phyloP scores from a whole-genome alignment of 2,797 vertebrate genomes.

The Labeo calbasu region DNA sequence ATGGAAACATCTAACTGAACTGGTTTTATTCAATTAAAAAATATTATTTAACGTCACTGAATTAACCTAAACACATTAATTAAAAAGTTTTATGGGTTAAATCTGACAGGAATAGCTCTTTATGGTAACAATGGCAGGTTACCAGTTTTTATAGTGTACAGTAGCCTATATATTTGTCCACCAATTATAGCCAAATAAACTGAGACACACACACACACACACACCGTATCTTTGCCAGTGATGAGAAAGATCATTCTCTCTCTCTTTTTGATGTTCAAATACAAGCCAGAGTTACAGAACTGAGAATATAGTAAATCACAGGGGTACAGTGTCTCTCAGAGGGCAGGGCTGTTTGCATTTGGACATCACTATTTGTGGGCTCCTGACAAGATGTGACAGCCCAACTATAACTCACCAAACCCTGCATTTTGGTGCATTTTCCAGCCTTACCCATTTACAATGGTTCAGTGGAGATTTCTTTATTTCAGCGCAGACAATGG shows the following conservation, averaged over 20 bases:
- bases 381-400: constrained; percentile 84
- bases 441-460: constrained; percentile 91
- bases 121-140: too few species aligned
- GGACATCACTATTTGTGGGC: constrained; percentile 81
- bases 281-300: constrained; percentile 65
- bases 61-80: too few species aligned
- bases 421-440: constrained; percentile 82
- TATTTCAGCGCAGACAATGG: constrained; percentile 86
- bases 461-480: constrained; percentile 96
- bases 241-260: constrained; percentile 38
- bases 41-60: too few species aligned
- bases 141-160: too few species aligned
- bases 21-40: too few species aligned
- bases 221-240: constrained; percentile 1
- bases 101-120: too few species aligned
- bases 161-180: neutral
- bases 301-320: constrained; percentile 64
- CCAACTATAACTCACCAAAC: constrained; percentile 79
- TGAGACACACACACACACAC: constrained; percentile 14
- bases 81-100: too few species aligned
- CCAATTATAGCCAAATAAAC: constrained; percentile 26
- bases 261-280: constrained; percentile 50
- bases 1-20: too few species aligned
- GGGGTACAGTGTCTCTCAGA: constrained; percentile 71
- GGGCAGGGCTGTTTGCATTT: constrained; percentile 68